Percentiles rank a stretch among this genome's conserved stretches.
Conservation (phyloP, 2,113 vertebrate genomes). For the Tragelaphus buxtoni region DNA sequence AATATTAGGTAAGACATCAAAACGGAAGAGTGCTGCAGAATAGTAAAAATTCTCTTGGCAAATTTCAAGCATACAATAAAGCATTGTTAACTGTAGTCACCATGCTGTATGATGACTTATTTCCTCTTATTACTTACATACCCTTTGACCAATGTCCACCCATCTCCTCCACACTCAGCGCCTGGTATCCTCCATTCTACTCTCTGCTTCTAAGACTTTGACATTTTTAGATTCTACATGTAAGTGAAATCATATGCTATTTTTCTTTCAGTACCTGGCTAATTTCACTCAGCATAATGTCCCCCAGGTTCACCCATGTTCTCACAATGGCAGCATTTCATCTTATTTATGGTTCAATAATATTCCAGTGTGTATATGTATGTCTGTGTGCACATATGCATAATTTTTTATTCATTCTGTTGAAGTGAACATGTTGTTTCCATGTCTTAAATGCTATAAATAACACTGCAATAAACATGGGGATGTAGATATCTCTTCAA, state of each 20-base stretch:
- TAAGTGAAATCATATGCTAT: background rate
- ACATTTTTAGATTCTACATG: background rate
- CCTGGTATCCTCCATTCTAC: background rate
- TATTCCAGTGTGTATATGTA: background rate
- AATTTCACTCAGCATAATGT: background rate
- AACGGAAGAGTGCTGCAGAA: background rate
- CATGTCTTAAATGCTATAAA: background rate
- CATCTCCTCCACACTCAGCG: fast-evolving
- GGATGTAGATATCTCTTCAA: background rate
- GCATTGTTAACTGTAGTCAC: background rate
- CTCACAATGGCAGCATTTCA: background rate
- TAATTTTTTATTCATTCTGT: background rate
- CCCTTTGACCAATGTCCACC: background rate
- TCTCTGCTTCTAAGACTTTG: background rate
- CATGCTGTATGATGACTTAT: background rate
- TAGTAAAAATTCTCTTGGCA: background rate
- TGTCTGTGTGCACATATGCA: background rate
- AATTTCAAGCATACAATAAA: background rate
- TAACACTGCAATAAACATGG: background rate
- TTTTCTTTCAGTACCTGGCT: background rate
- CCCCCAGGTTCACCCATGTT: background rate
- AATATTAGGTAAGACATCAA: background rate
- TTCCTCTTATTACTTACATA: background rate
- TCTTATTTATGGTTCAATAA: background rate
- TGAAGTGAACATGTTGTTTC: background rate